phyloP scores from a whole-genome alignment of 2,888 invertebrate species.

The Callyntrura guangdongensis region DNA sequence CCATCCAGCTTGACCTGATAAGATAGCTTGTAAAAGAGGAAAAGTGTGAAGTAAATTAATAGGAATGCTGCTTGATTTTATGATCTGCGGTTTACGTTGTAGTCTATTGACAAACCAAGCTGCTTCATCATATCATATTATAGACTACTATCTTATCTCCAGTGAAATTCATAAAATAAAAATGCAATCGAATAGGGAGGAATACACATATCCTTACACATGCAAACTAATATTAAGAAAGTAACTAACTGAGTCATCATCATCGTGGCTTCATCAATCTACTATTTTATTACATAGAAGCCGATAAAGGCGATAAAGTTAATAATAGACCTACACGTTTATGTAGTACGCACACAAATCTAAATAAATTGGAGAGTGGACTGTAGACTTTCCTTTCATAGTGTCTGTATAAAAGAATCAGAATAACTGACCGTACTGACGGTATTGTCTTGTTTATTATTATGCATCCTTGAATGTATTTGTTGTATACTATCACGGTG shows the following conservation, averaged over 20 bases:
- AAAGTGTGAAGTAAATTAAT: conserved; percentile 15
- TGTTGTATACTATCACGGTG: background rate
- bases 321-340: conserved; percentile 53
- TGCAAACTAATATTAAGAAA: background rate
- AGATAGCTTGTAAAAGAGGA: conserved; percentile 26
- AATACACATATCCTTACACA: too few species aligned
- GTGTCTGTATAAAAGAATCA: background rate
- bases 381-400: background rate
- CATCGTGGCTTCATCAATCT: conserved; percentile 26
- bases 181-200: background rate
- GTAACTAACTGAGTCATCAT: background rate
- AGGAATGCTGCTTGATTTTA: background rate
- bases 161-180: conserved; percentile 51
- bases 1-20: conserved; percentile 1
- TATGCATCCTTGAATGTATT: background rate
- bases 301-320: conserved; percentile 67
- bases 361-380: background rate
- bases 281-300: conserved; percentile 60
- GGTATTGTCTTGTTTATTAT: background rate
- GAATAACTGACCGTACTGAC: background rate
- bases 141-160: background rate
- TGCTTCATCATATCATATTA: background rate
- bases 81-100: background rate
- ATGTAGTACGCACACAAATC: background rate
- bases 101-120: background rate